Evolutionary conservation across 2,888 invertebrate species (phyloP).

Genomic region (Aspidiotus destructor): DNA sequence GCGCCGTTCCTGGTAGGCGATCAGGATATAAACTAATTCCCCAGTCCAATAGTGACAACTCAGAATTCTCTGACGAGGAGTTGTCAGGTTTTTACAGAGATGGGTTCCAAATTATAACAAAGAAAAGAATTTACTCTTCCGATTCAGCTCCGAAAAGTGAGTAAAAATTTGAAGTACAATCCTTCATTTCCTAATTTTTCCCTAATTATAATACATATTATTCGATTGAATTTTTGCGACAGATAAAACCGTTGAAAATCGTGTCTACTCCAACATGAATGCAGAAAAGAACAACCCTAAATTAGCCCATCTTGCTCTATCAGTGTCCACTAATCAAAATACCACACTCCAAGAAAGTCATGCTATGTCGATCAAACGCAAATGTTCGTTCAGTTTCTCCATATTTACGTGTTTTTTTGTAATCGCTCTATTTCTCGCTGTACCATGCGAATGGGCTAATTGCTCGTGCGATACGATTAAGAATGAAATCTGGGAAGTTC

Average conservation of each 20-base stretch:
- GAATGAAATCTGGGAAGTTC: slow-evolving; percentile 7
- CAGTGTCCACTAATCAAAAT: no score
- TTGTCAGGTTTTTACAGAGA: slow-evolving; percentile 14
- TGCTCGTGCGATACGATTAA: slow-evolving; percentile 1
- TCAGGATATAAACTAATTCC: slow-evolving; percentile 22
- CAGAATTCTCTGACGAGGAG: slow-evolving; percentile 24
- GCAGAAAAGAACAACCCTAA: background rate
- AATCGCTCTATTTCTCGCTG: background rate
- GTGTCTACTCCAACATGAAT: background rate
- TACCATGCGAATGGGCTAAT: slow-evolving; percentile 22
- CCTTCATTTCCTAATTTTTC: no score
- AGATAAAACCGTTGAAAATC: no score
- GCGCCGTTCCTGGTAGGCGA: slow-evolving; percentile 5
- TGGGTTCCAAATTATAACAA: slow-evolving; percentile 28
- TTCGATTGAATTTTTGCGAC: background rate
- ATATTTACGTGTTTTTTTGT: slow-evolving; percentile 13
- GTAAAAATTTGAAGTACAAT: background rate
- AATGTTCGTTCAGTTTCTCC: slow-evolving; percentile 6
- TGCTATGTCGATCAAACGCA: slow-evolving; percentile 15
- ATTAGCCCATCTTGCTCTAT: no score
- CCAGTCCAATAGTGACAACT: slow-evolving; percentile 16
- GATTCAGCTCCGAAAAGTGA: background rate
- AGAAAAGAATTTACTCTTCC: background rate
- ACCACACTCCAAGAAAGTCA: no score
- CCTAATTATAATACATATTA: background rate